A percentile compares a stretch with the other conserved stretches of the same genome.
Evolutionary conservation across 2,888 invertebrate genomes (phyloP).

Genomic region (Heliconius ethilla): DNA sequence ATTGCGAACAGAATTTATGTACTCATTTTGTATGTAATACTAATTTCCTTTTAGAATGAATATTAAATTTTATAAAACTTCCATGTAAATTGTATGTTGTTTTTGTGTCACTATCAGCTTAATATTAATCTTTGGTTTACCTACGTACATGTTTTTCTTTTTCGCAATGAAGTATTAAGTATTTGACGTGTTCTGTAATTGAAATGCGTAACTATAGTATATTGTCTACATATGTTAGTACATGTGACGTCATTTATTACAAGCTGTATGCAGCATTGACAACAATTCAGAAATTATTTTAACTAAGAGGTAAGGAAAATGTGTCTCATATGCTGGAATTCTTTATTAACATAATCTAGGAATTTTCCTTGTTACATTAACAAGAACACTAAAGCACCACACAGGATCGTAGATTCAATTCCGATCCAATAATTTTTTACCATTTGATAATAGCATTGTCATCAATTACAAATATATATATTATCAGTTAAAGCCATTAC

Average conservation of each 20-base stretch:
- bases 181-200: background rate
- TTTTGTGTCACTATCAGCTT: background rate
- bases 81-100: background rate
- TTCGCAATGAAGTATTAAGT: background rate
- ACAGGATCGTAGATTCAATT: background rate
- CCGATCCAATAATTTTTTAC: background rate
- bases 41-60: slow-evolving; percentile 17
- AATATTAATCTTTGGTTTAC: background rate
- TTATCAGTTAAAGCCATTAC: background rate
- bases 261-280: background rate
- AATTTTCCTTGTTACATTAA: slow-evolving; percentile 8
- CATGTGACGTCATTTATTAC: background rate
- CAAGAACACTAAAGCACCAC: background rate
- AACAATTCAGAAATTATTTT: background rate
- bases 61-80: background rate
- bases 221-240: background rate
- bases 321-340: background rate
- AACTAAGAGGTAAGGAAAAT: slow-evolving; percentile 3
- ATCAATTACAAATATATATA: background rate
- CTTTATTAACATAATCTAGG: background rate
- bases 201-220: background rate
- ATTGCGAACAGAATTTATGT: slow-evolving; percentile 18
- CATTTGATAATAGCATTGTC: background rate
- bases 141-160: background rate
- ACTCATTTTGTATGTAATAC: slow-evolving; percentile 15